Evolutionary conservation across 2,888 invertebrate genomes (phyloP).

Genomic region (Acanthosepion pharaonis): DNA sequence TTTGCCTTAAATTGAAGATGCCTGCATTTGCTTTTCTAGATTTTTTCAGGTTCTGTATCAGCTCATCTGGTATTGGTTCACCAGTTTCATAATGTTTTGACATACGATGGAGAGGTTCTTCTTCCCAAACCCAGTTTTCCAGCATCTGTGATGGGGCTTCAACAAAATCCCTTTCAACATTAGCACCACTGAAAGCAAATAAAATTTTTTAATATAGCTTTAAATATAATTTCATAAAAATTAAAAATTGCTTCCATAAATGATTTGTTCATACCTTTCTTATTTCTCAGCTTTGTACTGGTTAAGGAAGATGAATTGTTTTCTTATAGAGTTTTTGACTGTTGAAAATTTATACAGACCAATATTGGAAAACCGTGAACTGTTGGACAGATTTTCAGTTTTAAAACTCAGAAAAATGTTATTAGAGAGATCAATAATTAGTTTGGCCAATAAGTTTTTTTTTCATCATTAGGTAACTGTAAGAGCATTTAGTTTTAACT

Average conservation of each 20-base stretch:
- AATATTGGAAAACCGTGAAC: neutral
- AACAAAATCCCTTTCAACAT: conserved; percentile 77
- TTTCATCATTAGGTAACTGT: no score
- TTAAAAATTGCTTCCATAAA: neutral
- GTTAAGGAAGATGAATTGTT: neutral
- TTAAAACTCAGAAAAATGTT: neutral
- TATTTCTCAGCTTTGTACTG: neutral
- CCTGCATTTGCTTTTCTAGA: conserved; percentile 76
- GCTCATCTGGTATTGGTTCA: conserved; percentile 73
- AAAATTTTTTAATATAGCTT: neutral
- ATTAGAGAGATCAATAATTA: neutral
- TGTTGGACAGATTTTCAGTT: neutral
- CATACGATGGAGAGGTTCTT: conserved; percentile 75
- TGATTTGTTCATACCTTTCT: neutral
- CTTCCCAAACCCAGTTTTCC: conserved; percentile 78
- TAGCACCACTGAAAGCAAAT: conserved; percentile 72
- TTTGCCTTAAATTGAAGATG: conserved; percentile 76
- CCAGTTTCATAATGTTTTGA: conserved; percentile 75
- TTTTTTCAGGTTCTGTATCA: conserved; percentile 74
- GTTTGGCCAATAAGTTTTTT: neutral
- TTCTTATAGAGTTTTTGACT: neutral
- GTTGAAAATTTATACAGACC: neutral
- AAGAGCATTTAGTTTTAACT: no score
- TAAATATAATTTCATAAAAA: neutral
- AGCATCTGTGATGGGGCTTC: conserved; percentile 78